A percentile compares a stretch with the other conserved stretches of the same genome.
Conservation (phyloP, 2,797 vertebrate genomes). For the Silurus lanzhouensis region DNA sequence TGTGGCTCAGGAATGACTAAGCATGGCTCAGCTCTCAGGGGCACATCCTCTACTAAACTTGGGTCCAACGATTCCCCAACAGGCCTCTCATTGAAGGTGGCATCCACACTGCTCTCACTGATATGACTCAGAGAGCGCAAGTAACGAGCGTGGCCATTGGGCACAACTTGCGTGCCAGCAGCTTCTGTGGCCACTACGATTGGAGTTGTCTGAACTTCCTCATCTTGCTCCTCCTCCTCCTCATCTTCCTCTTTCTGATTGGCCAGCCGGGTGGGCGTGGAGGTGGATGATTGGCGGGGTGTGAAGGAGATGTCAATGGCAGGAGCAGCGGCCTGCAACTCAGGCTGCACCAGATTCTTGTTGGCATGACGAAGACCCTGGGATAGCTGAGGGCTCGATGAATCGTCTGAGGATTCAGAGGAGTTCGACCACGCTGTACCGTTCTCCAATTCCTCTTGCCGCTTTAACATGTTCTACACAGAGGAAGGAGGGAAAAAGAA, state of each 20-base stretch:
- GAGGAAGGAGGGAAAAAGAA: background rate
- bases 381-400: constrained; percentile 89
- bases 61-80: constrained; percentile 59
- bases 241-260: constrained; percentile 70
- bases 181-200: background rate
- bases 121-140: constrained; percentile 92
- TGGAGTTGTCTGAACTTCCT: constrained; percentile 41
- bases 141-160: constrained; percentile 77
- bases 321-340: constrained; percentile 73
- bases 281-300: constrained; percentile 72
- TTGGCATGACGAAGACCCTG: constrained; percentile 74
- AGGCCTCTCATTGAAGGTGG: constrained; percentile 62
- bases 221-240: constrained; percentile 61
- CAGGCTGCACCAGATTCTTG: constrained; percentile 81
- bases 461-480: constrained; percentile 87
- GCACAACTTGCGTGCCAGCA: constrained; percentile 54
- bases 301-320: constrained; percentile 84
- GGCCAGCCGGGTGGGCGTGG: constrained; percentile 65
- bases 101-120: constrained; percentile 87
- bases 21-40: constrained; percentile 52
- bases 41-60: constrained; percentile 60
- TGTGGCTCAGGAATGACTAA: constrained; percentile 21
- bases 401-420: constrained; percentile 92
- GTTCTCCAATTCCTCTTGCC: constrained; percentile 88
- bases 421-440: constrained; percentile 93